Evolutionary conservation across 2,797 vertebrate genomes (phyloP), one percentile per base, ranked within the genome.

Genomic region (Erethizon dorsatum): DNA sequence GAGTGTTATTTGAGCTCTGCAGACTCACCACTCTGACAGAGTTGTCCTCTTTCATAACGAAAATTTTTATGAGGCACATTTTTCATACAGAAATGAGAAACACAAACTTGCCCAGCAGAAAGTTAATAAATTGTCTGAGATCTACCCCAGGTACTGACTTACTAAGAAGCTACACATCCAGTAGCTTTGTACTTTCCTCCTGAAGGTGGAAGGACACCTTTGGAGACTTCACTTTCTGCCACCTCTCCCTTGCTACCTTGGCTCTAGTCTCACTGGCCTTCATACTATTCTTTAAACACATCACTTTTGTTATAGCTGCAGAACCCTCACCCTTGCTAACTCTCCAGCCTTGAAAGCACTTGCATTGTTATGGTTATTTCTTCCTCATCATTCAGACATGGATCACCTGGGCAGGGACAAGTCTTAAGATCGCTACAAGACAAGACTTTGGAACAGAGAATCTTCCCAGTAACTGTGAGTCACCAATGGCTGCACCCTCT

Each of bases 11-110:
- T 88, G 63, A 63, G 41, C 47, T 71, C 57, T 80, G 52, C 41
- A 84, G 52, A 28, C 65, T 22, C 57, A 50, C 22, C 22, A 6
- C 47, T 77, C 73, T 24, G 56, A 94, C 57, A 75, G 54, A 12
- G 50, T n/a, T 37, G 10, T n/a, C 31, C 45, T 28, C 52, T 80
- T 59, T 52, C 31, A 75, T 78, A 82, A 84, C 24, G 22, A 33
- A 41, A 85, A 37, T 56, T 85, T n/a, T 93, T 56, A 77, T 63
- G 33, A n/a, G n/a, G 56, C 24, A 59, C 73, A 71, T 88, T 63
- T 78, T 47, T 79, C 22, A 22, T 20, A 67, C 3, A 71, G 78
- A 93, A 93, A 83, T 87, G 83, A 90, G 59, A 86, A 93, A 59
- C 33, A n/a, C 75, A 95, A 93, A 90, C 20, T 90, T 83, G 5